Conservation (phyloP, 1,140 invertebrate species). For the Metaphire vulgaris region DNA sequence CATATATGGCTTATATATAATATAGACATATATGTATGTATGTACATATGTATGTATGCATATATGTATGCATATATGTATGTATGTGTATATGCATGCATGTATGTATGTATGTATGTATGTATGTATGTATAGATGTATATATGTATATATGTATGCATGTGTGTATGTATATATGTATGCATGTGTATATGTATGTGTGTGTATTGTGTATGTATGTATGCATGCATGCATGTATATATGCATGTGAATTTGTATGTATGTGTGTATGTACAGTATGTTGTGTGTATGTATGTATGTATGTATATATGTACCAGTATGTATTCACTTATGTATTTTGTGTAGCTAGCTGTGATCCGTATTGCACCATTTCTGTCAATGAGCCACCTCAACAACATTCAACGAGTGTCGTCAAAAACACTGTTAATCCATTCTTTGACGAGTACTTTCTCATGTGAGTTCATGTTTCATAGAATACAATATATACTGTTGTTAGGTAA, state of each 20-base stretch:
- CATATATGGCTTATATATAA: too few species aligned
- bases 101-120: not conserved
- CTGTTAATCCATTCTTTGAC: constrained; percentile 78
- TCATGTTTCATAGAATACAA: too few species aligned
- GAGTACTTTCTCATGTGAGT: constrained; percentile 95
- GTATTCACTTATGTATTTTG: not conserved
- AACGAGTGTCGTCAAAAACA: constrained; percentile 72
- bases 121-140: constrained; percentile 5
- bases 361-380: constrained; percentile 87
- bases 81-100: not conserved
- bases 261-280: not conserved
- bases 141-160: constrained; percentile 8
- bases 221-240: constrained; percentile 5
- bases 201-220: not conserved
- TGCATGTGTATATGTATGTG: not conserved
- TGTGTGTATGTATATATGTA: constrained; percentile 3
- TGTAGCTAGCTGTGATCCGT: constrained; percentile 65
- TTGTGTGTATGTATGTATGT: not conserved
- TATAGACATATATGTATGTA: not conserved
- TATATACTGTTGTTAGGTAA: too few species aligned
- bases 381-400: constrained; percentile 88
- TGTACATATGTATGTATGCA: constrained; percentile 10
- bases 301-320: not conserved
- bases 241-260: constrained; percentile 7
- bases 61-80: constrained; percentile 12